Evolutionary conservation across 2,888 invertebrate genomes (phyloP), one percentile per base, ranked within the genome.

Genomic region (Papilio protenor): DNA sequence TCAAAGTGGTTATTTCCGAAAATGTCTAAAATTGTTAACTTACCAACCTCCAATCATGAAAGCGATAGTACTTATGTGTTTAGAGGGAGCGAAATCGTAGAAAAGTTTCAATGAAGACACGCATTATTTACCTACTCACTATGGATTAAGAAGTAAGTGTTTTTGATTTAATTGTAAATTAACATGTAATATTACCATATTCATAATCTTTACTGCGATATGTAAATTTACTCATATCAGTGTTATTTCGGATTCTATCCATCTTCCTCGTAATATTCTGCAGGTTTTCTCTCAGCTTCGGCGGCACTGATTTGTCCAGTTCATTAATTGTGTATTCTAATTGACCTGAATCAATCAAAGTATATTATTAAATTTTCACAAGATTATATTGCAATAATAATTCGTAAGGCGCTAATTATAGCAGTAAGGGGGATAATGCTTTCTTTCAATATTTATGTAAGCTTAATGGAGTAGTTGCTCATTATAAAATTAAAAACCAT

Each of bases 141-240:
- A 2, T 27, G n/a, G n/a, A 55, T 55, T 55, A 59, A 12, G 18
- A 23, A 10, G 14, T 61, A 27, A 27, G 21, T 12, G 0, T 4
- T 5, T n/a, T 69, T 69, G 21, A 64, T n/a, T 64, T 64, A 12
- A 18, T 64, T 64, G 11, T 2, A 33, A 64, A 33, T 16, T 8
- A 18, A 23, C 2, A 16, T 64, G 2, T 52, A 49, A 52, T 40
- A 77, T 69, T 82, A 94, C 94, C 94, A 80, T 94, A 94, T 87
- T 94, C 92, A 79, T 94, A 94, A 80, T 94, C 94, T 84, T 94
- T 94, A 80, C 88, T 92, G 64, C 94, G 88, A 76, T 89, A 94
- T 0, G 90, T 88, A 23, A 94, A 82, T 70, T 84, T 89, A n/a
- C 81, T 75, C 21, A 82, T 77, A 79, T 92, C 89, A 0, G 90